A percentile compares a stretch with the other conserved stretches of the same genome.
These are phyloP conservation scores for Ornithoptera priamus DNA, from an alignment of 2,888 invertebrate species.

Conservation along the genomic window DNA sequence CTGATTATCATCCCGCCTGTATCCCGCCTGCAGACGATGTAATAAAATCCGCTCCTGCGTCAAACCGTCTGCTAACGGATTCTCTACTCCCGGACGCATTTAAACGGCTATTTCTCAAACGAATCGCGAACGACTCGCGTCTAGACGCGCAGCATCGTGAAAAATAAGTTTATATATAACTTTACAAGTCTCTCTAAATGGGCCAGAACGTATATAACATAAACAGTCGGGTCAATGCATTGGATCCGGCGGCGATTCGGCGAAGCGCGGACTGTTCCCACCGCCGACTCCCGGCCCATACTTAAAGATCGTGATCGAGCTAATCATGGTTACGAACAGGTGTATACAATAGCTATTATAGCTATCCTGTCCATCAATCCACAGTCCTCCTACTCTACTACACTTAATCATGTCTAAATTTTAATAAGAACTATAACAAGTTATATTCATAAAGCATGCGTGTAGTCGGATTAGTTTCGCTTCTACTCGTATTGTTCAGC, in stretches of 20 bases:
- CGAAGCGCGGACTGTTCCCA: conserved; percentile 44
- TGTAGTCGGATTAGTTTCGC: no score
- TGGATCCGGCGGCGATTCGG: conserved; percentile 45
- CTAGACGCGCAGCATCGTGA: conserved; percentile 25
- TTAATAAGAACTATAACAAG: no score
- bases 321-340: conserved; percentile 16
- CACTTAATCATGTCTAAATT: no score
- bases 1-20: no score
- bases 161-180: conserved; percentile 38
- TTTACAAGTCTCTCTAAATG: conserved; percentile 40
- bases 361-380: no score
- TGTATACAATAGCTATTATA: no score
- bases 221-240: conserved; percentile 68
- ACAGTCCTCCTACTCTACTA: no score
- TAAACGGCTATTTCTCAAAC: background rate
- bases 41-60: conserved; percentile 22
- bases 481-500: no score
- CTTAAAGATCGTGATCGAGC: conserved; percentile 30
- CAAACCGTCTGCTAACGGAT: conserved; percentile 19
- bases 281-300: conserved; percentile 38
- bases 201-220: conserved; percentile 47
- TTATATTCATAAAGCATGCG: no score
- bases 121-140: conserved; percentile 14
- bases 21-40: background rate
- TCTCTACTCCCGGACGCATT: conserved; percentile 1